These are phyloP conservation scores for Pygoscelis adeliae DNA, from an alignment of 2,113 vertebrate species.

Conservation along the genomic window DNA sequence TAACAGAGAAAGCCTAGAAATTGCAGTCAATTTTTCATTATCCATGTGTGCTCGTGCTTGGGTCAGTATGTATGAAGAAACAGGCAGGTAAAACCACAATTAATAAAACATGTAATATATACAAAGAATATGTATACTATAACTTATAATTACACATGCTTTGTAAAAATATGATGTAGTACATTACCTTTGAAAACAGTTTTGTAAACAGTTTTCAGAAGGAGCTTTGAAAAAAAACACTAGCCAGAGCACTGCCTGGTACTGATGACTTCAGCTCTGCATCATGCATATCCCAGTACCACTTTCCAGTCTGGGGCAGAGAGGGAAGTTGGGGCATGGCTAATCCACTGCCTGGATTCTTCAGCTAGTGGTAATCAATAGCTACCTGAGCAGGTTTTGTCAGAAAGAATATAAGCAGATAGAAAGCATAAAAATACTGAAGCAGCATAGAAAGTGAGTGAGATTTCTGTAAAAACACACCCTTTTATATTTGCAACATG, in stretches of 20 bases:
- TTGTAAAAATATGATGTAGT: background rate
- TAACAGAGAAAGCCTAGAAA: background rate
- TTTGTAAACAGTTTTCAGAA: background rate
- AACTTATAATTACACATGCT: background rate
- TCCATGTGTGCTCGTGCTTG: background rate
- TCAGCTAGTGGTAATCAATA: background rate
- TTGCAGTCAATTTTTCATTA: background rate
- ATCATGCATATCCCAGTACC: background rate
- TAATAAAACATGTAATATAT: background rate
- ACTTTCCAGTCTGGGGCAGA: background rate
- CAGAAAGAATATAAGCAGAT: background rate
- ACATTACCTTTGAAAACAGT: background rate
- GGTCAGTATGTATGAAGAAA: background rate
- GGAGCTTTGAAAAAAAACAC: background rate
- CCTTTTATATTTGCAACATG: background rate
- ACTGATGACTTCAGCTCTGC: background rate
- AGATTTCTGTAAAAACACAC: background rate
- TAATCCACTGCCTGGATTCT: background rate
- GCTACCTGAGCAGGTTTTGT: background rate
- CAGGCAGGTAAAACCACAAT: background rate
- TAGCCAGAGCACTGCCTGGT: background rate
- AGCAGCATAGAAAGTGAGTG: background rate
- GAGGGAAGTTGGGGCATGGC: background rate
- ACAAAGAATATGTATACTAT: background rate
- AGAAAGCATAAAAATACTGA: background rate